These are phyloP conservation scores for Petrocephalus zakoni DNA, from an alignment of 2,113 vertebrate species.

Conservation along the genomic window DNA sequence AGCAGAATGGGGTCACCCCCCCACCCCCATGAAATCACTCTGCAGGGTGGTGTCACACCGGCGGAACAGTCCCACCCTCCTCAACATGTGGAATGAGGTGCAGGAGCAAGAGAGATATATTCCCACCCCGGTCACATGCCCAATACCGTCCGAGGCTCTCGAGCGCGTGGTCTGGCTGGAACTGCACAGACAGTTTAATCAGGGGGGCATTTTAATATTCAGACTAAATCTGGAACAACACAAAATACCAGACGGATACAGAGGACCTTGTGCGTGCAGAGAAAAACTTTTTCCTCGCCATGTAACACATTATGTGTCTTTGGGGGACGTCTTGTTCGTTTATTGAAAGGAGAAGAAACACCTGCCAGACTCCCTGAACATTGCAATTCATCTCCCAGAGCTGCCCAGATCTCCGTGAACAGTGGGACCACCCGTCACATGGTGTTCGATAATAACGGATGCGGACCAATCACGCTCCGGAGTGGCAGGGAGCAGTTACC, in stretches of 20 bases:
- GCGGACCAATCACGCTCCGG: neutral
- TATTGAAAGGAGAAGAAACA: slow-evolving; percentile 23
- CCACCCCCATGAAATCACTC: neutral
- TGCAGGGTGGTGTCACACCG: neutral
- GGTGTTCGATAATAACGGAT: slow-evolving; percentile 23
- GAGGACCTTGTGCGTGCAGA: neutral
- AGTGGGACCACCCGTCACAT: slow-evolving; percentile 29
- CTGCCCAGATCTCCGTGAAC: neutral
- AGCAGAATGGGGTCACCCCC: neutral
- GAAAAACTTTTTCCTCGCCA: neutral
- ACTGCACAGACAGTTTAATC: slow-evolving; percentile 38
- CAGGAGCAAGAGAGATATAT: neutral
- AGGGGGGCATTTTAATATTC: slow-evolving; percentile 46
- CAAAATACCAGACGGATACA: neutral
- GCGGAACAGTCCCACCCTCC: neutral
- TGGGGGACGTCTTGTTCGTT: neutral
- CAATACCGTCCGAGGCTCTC: slow-evolving; percentile 8
- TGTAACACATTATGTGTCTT: neutral
- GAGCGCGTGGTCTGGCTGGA: slow-evolving; percentile 29
- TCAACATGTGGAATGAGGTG: neutral
- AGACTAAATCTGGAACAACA: slow-evolving; percentile 41
- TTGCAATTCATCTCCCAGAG: slow-evolving; percentile 15
- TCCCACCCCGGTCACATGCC: neutral
- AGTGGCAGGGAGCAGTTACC: neutral
- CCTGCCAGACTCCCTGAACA: slow-evolving; percentile 11